Evolutionary conservation across 2,888 invertebrate species (phyloP), one percentile per base, ranked within the genome.

Genomic region (Parnassius mnemosyne): DNA sequence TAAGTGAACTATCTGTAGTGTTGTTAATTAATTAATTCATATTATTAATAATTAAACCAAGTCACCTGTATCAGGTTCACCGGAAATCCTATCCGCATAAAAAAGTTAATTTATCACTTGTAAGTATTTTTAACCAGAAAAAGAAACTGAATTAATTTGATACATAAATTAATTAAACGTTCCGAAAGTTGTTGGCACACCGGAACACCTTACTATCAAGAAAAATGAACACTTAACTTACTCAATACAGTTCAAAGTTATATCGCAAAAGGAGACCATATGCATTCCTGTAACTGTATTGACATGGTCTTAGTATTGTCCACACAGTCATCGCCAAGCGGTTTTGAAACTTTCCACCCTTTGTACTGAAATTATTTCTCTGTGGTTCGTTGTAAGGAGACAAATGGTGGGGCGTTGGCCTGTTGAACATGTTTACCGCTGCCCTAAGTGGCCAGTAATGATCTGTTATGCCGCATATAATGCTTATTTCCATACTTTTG

Each of bases 371-470:
- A 68, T 71, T 70, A 79, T 72, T 81, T 80, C 84, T 67, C 76
- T 74, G 80, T 65, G 59, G 58, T 61, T 47, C 66, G 42, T 51
- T 50, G 65, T 44, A 46, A 61, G 61, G 61, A 71, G 77, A 74
- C 76, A 75, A 80, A 78, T 79, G 77, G 79, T 85, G 84, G 87
- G 84, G 85, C 89, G 88, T 84, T 89, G 89, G 84, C 89, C 89
- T 84, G 84, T 78, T 76, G 81, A 86, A 89, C 89, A 90, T 89
- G 89, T 88, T 87, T 84, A 86, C 85, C 79, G 84, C 80, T 86
- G 88, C 88, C 87, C 88, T 82, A 85, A 89, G 87, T 87, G 85
- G 85, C 85, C 88, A 88, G 85, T 88, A 88, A 89, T 89, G 88
- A 88, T 89, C 85, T 87, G 84, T 84, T 88, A 84, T 85, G 82